These are phyloP conservation scores for Tribolium freemani DNA, from an alignment of 2,888 invertebrate species.

Conservation along the genomic window DNA sequence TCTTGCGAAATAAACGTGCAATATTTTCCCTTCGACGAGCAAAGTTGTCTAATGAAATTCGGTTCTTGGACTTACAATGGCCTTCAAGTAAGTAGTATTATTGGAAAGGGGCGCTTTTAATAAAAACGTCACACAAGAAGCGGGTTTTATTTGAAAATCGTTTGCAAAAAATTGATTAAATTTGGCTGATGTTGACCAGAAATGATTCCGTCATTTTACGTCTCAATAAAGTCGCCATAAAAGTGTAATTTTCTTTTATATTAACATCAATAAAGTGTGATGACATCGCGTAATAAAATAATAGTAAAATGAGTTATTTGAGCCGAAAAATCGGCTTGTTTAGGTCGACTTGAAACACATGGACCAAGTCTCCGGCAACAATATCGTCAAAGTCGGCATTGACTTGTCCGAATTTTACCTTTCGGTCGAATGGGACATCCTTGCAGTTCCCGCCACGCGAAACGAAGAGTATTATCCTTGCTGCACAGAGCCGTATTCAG, in stretches of 20 bases:
- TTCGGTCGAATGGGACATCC: slow-evolving; percentile 98
- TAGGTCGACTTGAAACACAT: slow-evolving; percentile 92
- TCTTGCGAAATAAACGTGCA: slow-evolving; percentile 95
- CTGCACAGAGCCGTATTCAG: slow-evolving; percentile 88
- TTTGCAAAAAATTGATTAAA: neutral
- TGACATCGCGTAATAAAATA: slow-evolving; percentile 31
- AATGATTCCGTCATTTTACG: slow-evolving; percentile 30
- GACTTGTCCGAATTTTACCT: slow-evolving; percentile 96
- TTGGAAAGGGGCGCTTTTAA: slow-evolving; percentile 10
- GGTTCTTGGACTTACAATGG: slow-evolving; percentile 96
- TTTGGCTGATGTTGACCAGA: slow-evolving; percentile 11
- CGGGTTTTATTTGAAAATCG: neutral
- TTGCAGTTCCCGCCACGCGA: slow-evolving; percentile 91
- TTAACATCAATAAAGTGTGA: slow-evolving; percentile 36
- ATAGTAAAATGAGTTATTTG: slow-evolving; percentile 14
- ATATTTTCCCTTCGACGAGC: slow-evolving; percentile 97
- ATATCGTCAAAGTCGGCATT: slow-evolving; percentile 88
- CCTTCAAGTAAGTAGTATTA: slow-evolving; percentile 75
- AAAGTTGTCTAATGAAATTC: slow-evolving; percentile 96
- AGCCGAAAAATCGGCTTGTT: neutral
- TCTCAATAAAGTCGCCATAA: slow-evolving; percentile 10
- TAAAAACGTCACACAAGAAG: slow-evolving; percentile 16
- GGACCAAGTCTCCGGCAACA: slow-evolving; percentile 83
- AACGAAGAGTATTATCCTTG: slow-evolving; percentile 96
- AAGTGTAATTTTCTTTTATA: slow-evolving; percentile 37